Evolutionary conservation across 2,888 invertebrate species (phyloP).

Genomic region (Carterocephalus palaemon): DNA sequence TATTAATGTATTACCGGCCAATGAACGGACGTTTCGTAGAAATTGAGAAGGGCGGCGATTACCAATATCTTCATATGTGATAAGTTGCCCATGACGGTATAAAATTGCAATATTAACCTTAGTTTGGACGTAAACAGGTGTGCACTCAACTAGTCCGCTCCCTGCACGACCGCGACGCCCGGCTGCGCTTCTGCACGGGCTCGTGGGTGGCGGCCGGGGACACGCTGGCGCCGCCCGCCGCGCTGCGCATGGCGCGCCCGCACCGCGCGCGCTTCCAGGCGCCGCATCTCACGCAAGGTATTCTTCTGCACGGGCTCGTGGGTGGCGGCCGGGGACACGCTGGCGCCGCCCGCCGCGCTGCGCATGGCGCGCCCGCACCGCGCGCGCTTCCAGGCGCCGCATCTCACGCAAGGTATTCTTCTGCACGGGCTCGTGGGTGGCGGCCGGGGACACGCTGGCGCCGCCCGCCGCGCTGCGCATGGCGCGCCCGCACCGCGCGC

Average conservation of each 20-base stretch:
- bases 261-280: slow-evolving; percentile 29
- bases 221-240: slow-evolving; percentile 45
- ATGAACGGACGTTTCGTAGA: too few relatives aligned
- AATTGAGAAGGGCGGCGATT: too few relatives aligned
- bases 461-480: slow-evolving; percentile 47
- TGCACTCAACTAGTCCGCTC: slow-evolving; percentile 87
- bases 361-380: slow-evolving; percentile 47
- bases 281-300: slow-evolving; percentile 22
- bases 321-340: slow-evolving; percentile 58
- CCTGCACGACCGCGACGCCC: slow-evolving; percentile 91
- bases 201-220: slow-evolving; percentile 54
- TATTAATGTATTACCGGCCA: too few relatives aligned
- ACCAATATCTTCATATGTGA: too few relatives aligned
- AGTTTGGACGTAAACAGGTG: slow-evolving; percentile 55
- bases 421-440: slow-evolving; percentile 54
- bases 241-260: slow-evolving; percentile 54
- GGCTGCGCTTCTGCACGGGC: slow-evolving; percentile 77
- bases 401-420: slow-evolving; percentile 38
- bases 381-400: slow-evolving; percentile 18
- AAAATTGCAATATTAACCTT: not conserved
- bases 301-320: slow-evolving; percentile 57
- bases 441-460: slow-evolving; percentile 57
- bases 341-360: slow-evolving; percentile 47
- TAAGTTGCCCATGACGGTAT: too few relatives aligned
- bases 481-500: slow-evolving; percentile 40